phyloP scores from a whole-genome alignment of 2,888 invertebrate genomes.

The Volucella zonaria region DNA sequence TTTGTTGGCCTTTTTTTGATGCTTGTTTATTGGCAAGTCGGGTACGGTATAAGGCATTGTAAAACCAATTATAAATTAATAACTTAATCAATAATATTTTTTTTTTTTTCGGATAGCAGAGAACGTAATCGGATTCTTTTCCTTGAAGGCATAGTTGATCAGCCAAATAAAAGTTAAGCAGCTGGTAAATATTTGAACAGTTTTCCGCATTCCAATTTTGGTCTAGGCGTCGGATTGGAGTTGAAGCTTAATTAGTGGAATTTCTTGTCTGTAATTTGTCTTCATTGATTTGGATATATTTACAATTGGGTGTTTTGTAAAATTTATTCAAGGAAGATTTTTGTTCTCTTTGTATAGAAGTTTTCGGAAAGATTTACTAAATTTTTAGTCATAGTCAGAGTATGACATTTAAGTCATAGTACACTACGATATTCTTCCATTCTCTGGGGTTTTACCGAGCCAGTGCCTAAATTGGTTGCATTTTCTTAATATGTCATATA shows the following conservation, averaged over 20 bases:
- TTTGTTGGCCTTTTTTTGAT: neutral
- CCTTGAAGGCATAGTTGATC: constrained; percentile 7
- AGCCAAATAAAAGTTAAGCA: constrained; percentile 1
- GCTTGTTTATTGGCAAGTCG: neutral
- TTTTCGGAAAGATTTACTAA: too few relatives aligned
- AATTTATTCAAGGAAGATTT: neutral
- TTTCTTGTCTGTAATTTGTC: constrained; percentile 14
- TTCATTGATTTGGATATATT: neutral
- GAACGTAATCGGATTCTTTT: constrained; percentile 9
- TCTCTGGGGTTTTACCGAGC: too few relatives aligned
- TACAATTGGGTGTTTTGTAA: neutral
- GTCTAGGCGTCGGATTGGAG: neutral
- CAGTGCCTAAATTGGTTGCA: too few relatives aligned
- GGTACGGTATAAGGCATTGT: neutral
- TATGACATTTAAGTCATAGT: too few relatives aligned
- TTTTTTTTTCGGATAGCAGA: neutral
- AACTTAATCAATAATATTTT: neutral
- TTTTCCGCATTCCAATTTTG: constrained; percentile 16
- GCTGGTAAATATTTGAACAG: neutral
- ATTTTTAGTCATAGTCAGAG: too few relatives aligned
- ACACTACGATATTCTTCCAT: too few relatives aligned
- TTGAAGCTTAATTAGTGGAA: neutral
- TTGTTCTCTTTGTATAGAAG: too few relatives aligned
- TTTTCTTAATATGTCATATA: too few relatives aligned
- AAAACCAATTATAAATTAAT: neutral